Evolutionary conservation across 2,888 invertebrate species (phyloP).

Genomic region (Noctua comes): DNA sequence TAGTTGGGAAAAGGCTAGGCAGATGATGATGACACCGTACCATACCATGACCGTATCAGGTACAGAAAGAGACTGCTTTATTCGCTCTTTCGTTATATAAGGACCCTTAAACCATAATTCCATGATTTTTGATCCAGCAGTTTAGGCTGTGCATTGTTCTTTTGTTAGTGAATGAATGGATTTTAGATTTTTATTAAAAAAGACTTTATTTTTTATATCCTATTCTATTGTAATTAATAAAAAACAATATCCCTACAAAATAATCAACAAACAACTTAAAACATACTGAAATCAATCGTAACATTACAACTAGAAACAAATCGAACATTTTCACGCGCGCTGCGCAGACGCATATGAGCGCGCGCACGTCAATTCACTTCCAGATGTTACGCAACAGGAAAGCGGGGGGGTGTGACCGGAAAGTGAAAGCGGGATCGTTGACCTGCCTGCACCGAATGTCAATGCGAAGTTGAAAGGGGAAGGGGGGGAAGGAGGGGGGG

Average conservation of each 20-base stretch:
- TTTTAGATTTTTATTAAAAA: neutral
- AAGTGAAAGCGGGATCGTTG: constrained; percentile 71
- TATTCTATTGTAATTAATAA: neutral
- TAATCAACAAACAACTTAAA: neutral
- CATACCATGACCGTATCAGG: neutral
- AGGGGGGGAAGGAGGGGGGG: constrained; percentile 33
- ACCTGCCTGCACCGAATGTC: constrained; percentile 72
- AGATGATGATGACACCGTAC: too few relatives aligned
- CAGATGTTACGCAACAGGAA: constrained; percentile 74
- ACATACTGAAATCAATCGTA: constrained; percentile 35
- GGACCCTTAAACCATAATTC: neutral
- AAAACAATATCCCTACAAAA: neutral
- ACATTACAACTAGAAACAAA: constrained; percentile 51
- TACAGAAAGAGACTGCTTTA: neutral
- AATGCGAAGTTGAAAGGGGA: constrained; percentile 69
- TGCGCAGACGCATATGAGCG: constrained; percentile 51
- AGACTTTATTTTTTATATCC: too few relatives aligned
- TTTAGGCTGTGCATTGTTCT: neutral
- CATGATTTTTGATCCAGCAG: neutral
- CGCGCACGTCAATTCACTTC: constrained; percentile 62
- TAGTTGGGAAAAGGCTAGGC: too few relatives aligned
- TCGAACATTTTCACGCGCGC: constrained; percentile 60
- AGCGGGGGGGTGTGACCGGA: constrained; percentile 70
- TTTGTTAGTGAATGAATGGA: neutral
- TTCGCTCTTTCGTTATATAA: too few relatives aligned